Evolutionary conservation across 2,797 vertebrate species (phyloP).

Genomic region (Danio jaintianensis): DNA sequence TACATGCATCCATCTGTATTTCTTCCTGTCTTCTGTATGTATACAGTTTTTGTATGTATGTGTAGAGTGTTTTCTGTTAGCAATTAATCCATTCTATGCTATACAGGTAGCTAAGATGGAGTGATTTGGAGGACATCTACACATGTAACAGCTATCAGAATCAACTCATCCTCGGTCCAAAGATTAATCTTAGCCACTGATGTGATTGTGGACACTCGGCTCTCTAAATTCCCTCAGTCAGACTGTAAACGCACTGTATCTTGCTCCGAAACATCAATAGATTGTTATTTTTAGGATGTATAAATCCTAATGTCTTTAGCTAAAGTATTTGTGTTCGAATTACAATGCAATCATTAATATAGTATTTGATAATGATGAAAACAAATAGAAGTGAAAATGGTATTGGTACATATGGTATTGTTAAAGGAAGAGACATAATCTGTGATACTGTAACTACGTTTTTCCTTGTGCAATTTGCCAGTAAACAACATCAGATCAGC

Average conservation of each 20-base stretch:
- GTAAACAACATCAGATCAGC: too few relatives aligned
- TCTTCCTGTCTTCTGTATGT: too few relatives aligned
- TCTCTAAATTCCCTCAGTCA: not conserved
- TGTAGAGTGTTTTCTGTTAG: not conserved
- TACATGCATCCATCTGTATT: too few relatives aligned
- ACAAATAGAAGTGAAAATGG: too few relatives aligned
- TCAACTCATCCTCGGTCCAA: not conserved
- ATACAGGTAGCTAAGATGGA: slow-evolving; percentile 22
- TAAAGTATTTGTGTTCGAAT: not conserved
- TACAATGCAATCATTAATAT: slow-evolving; percentile 1
- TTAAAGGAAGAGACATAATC: too few relatives aligned
- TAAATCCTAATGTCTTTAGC: not conserved
- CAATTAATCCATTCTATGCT: slow-evolving; percentile 3
- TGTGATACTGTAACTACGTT: too few relatives aligned
- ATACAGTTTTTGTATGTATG: too few relatives aligned
- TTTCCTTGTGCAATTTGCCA: too few relatives aligned
- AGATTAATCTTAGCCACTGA: not conserved
- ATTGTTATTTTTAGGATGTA: not conserved
- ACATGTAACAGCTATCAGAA: not conserved
- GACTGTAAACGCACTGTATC: not conserved
- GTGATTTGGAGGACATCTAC: not conserved
- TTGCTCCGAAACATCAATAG: not conserved
- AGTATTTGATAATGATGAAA: not conserved
- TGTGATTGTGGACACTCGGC: not conserved
- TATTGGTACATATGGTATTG: too few relatives aligned